Conservation (phyloP, 2,113 vertebrate species). For the Forbesichthys papilliferus region DNA sequence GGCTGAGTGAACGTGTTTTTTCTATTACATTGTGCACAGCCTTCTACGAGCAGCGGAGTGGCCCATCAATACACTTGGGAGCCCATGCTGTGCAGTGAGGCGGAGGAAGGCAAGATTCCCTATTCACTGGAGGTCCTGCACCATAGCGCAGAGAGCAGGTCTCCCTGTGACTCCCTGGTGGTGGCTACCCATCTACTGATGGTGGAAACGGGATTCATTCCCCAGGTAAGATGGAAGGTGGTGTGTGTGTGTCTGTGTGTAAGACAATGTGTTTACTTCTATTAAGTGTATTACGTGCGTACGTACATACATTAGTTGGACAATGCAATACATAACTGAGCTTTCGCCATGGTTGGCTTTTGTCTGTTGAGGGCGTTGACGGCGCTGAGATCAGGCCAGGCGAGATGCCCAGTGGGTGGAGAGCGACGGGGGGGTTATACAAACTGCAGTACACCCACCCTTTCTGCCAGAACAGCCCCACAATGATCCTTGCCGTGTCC, state of each 20-base stretch:
- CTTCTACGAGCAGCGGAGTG: constrained; percentile 48
- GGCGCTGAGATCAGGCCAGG: constrained; percentile 48
- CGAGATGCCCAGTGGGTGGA: constrained; percentile 88
- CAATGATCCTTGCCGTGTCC: constrained; percentile 81
- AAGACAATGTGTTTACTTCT: too few relatives aligned
- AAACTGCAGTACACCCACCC: constrained; percentile 86
- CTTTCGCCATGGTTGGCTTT: background rate
- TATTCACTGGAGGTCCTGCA: constrained; percentile 86
- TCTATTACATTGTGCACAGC: too few relatives aligned
- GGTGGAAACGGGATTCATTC: constrained; percentile 89
- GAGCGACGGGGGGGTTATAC: constrained; percentile 73
- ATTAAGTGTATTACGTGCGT: too few relatives aligned
- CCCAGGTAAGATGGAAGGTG: constrained; percentile 78
- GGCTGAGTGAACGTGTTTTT: too few relatives aligned
- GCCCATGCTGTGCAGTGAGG: constrained; percentile 92
- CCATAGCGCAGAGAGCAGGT: constrained; percentile 71
- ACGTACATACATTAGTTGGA: too few relatives aligned
- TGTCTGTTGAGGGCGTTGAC: constrained; percentile 54
- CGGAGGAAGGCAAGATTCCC: constrained; percentile 82
- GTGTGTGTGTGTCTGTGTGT: background rate
- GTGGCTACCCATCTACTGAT: constrained; percentile 86
- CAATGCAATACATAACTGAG: too few relatives aligned
- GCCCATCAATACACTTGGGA: constrained; percentile 64
- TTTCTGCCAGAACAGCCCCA: constrained; percentile 81
- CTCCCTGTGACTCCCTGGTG: constrained; percentile 81